These are phyloP conservation scores for Listronotus bonariensis DNA, from an alignment of 1,140 invertebrate species.

Conservation along the genomic window DNA sequence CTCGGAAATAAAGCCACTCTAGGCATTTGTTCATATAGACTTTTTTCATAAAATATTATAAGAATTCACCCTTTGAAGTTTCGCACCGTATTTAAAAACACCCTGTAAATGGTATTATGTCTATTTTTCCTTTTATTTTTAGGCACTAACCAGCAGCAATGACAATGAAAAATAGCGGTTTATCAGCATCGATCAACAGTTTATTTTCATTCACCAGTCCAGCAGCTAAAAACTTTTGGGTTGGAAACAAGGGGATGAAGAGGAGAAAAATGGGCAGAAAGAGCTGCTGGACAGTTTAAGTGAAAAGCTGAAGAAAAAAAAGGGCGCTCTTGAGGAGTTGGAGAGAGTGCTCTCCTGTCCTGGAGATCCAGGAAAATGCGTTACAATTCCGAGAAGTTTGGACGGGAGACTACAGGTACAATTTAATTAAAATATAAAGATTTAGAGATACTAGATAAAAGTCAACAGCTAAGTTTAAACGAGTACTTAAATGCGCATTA, in stretches of 20 bases:
- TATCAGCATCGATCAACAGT: constrained; percentile 88
- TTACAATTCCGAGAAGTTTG: constrained; percentile 94
- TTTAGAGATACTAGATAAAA: too few species aligned
- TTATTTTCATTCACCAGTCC: constrained; percentile 95
- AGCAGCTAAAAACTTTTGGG: constrained; percentile 95
- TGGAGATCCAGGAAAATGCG: constrained; percentile 92
- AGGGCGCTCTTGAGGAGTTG: constrained; percentile 94
- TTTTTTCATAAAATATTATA: too few species aligned
- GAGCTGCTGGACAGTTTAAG: constrained; percentile 96
- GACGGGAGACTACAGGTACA: constrained; percentile 89
- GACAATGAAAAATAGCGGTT: constrained; percentile 64
- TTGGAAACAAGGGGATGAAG: constrained; percentile 97
- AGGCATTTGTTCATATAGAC: too few species aligned
- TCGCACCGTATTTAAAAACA: too few species aligned
- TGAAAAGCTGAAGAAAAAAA: constrained; percentile 94
- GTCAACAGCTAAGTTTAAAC: too few species aligned
- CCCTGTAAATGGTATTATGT: too few species aligned
- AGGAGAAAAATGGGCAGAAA: constrained; percentile 99
- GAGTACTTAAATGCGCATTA: too few species aligned
- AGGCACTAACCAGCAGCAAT: too few species aligned
- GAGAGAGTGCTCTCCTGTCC: constrained; percentile 92
- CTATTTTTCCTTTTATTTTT: too few species aligned
- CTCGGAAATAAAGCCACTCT: too few species aligned
- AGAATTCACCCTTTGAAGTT: too few species aligned
- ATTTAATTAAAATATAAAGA: too few species aligned